Percentiles rank a stretch among this genome's conserved stretches.
Evolutionary conservation across 2,113 vertebrate species (phyloP).

Genomic region (Seriola dumerili): DNA sequence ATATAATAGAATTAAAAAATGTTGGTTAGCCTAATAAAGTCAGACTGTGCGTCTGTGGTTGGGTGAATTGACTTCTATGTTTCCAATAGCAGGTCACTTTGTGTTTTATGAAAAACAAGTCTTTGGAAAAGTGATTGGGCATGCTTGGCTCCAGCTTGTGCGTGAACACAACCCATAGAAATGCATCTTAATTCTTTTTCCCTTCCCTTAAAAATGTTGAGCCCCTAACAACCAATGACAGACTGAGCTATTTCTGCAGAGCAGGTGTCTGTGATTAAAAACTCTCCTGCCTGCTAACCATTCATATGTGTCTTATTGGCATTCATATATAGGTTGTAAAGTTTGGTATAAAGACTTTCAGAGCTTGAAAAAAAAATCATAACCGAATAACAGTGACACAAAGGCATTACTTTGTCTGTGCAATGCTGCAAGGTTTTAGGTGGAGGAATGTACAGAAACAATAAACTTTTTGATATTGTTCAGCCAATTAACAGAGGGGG

Average conservation of each 20-base stretch:
- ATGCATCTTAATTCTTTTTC: constrained; percentile 68
- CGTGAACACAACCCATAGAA: constrained; percentile 47
- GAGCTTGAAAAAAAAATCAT: constrained; percentile 56
- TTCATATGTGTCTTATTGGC: constrained; percentile 78
- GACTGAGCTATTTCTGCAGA: constrained; percentile 64
- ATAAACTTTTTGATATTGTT: constrained; percentile 81
- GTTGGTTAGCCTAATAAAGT: constrained; percentile 69
- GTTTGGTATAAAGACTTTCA: constrained; percentile 66
- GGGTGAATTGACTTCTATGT: constrained; percentile 71
- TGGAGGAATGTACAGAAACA: constrained; percentile 75
- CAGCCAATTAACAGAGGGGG: constrained; percentile 68
- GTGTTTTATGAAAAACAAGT: constrained; percentile 77
- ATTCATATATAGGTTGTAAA: constrained; percentile 73
- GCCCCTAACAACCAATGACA: constrained; percentile 65
- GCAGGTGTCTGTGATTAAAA: constrained; percentile 84
- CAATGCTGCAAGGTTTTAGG: constrained; percentile 71
- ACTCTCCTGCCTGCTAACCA: constrained; percentile 71
- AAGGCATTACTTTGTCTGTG: constrained; percentile 74
- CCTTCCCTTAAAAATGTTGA: constrained; percentile 54
- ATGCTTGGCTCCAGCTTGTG: constrained; percentile 63
- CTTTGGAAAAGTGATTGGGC: constrained; percentile 72
- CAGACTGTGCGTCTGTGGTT: constrained; percentile 59
- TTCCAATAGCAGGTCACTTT: constrained; percentile 75
- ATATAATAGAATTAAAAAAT: constrained; percentile 73
- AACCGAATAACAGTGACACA: constrained; percentile 77